Percentiles rank a stretch among this genome's conserved stretches.
These are phyloP conservation scores for Arion vulgaris DNA, from an alignment of 1,140 invertebrate genomes.

Conservation along the genomic window DNA sequence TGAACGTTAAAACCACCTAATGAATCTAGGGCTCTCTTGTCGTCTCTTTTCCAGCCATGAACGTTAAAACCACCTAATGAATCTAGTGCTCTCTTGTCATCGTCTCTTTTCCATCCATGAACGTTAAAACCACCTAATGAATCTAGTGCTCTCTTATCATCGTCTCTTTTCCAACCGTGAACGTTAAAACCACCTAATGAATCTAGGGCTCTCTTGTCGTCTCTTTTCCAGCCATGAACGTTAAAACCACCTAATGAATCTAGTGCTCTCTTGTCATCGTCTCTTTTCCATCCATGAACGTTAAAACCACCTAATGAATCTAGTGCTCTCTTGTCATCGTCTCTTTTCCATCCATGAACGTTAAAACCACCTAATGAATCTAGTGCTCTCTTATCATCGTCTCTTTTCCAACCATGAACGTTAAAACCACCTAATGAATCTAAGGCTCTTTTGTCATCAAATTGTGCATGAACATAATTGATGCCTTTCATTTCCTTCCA, in stretches of 20 bases:
- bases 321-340: conserved; percentile 6
- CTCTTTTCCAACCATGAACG: neutral
- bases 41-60: conserved; percentile 16
- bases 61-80: neutral
- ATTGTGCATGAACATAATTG: neutral
- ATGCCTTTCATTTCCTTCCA: neutral
- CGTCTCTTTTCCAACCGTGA: neutral
- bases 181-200: conserved; percentile 9
- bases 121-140: neutral
- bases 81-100: conserved; percentile 8
- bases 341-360: conserved; percentile 7
- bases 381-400: conserved; percentile 6
- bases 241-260: conserved; percentile 12
- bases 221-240: conserved; percentile 1
- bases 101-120: neutral
- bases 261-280: conserved; percentile 4
- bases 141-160: neutral
- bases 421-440: conserved; percentile 12
- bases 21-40: neutral
- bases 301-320: conserved; percentile 9
- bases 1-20: conserved; percentile 6
- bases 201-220: conserved; percentile 3
- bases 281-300: neutral
- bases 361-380: conserved; percentile 11
- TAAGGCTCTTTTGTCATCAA: conserved; percentile 9